Base-by-base conservation (phyloP, 2,888 invertebrate genomes). In the Linyphia triangularis region DNA sequence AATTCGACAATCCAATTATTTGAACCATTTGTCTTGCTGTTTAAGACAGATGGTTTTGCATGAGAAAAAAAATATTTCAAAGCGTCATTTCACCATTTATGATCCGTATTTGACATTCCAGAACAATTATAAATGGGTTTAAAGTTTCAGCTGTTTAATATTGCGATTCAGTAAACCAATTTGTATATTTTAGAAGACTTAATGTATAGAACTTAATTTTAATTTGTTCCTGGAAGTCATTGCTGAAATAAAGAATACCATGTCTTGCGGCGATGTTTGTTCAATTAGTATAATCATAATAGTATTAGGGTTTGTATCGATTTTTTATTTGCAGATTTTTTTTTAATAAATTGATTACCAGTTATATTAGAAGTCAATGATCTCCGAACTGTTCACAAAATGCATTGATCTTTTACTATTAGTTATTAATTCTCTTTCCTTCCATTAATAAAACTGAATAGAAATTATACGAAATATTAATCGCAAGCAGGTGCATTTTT, bases 1-100 rank as follows among this genome's bases (percentile, higher is more conserved):
- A 77, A 67, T 69, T 57, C 37, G 57, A 51, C 84, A 85, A 57
- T 77, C 67, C 67, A 85, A 85, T 85, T 85, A 85, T 37, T 51
- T 30, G 16, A 19, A 10, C 51, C 84, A 77, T 85, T 85, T 85
- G 77, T 85, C 84, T 75, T 57, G n/a, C n/a, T n/a, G 7, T 40
- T 77, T 59, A 77, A 67, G 57, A 67, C 73, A 24, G 13, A 9
- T 28, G 65, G 16, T n/a, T 43, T 24, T 65, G 33, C 30, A 9
- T 67, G 51, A 13, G 40, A 26, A 40, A 63, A 22, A 61, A 63
- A 37, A 30, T 9, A 57, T 26, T 70, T 43, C n/a, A 26, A 70
- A 19, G 28, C 16, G 43, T 24, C 19, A 51, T 28, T 70, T 69
- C 19, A 1, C 37, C 26, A 7, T 37, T 70, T 19, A 51, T 19